Conservation (phyloP, 2,113 vertebrate genomes). For the Romanogobio albipinnatus region DNA sequence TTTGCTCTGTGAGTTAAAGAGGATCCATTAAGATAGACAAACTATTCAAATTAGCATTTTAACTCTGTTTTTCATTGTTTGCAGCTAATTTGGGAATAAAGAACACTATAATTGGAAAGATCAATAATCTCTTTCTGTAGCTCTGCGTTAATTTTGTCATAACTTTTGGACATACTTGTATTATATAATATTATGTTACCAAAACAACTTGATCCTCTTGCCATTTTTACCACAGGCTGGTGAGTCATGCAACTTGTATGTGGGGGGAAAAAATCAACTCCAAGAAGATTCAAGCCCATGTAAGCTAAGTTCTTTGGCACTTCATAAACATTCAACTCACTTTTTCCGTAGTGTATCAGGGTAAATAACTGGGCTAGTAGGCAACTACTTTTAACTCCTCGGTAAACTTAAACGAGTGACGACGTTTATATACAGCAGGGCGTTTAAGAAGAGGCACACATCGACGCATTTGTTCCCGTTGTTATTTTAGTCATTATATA, state of each 20-base stretch:
- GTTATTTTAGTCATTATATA: not conserved
- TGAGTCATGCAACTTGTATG: slow-evolving; percentile 23
- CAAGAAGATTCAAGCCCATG: not conserved
- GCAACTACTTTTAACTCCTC: not conserved
- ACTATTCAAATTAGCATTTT: not conserved
- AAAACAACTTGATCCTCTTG: not conserved
- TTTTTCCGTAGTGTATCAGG: not conserved
- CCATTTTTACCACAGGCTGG: not conserved
- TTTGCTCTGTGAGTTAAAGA: not conserved
- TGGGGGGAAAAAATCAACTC: not conserved
- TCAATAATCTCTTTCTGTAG: not conserved
- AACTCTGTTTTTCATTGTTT: not conserved
- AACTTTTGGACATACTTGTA: not conserved
- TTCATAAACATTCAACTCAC: not conserved
- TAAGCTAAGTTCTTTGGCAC: not conserved
- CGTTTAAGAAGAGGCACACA: not conserved
- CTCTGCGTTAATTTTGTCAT: not conserved
- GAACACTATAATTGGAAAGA: too few relatives aligned
- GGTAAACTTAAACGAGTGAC: not conserved
- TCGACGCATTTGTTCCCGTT: not conserved
- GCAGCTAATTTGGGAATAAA: not conserved
- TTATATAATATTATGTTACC: not conserved
- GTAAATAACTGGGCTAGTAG: not conserved
- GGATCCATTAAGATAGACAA: not conserved
- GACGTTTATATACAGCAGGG: not conserved